Conservation (phyloP, 2,797 vertebrate genomes). For the Orientallactaga sibirica region DNA sequence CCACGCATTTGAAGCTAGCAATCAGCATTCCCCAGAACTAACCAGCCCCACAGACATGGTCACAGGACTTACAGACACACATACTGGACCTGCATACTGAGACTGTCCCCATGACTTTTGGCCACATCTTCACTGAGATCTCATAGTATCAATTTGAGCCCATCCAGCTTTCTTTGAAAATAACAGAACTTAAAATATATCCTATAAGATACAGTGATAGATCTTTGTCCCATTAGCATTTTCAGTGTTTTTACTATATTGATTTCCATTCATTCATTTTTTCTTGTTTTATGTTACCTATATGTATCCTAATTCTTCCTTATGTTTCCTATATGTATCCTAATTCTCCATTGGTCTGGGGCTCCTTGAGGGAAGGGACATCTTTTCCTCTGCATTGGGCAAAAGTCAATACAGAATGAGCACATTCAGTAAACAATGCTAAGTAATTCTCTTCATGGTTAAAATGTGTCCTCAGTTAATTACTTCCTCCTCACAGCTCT, state of each 20-base stretch:
- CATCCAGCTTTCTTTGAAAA: conserved; percentile 49
- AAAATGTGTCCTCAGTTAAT: conserved; percentile 1
- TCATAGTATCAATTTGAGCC: conserved; percentile 14
- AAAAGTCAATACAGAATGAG: conserved; percentile 56
- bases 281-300: conserved; percentile 5
- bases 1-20: conserved; percentile 75
- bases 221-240: conserved; percentile 16
- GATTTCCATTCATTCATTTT: conserved; percentile 49
- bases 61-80: conserved; percentile 71
- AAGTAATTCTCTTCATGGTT: conserved; percentile 48
- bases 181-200: conserved; percentile 50
- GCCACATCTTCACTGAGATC: conserved; percentile 32
- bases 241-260: conserved; percentile 49
- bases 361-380: not conserved
- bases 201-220: not conserved
- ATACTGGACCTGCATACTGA: conserved; percentile 49
- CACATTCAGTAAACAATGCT: conserved; percentile 48
- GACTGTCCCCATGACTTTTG: conserved; percentile 49
- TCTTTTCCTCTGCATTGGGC: conserved; percentile 30
- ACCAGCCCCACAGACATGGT: conserved; percentile 60
- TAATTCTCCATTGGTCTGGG: conserved; percentile 22
- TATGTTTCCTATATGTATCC: not conserved
- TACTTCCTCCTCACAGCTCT: conserved; percentile 57
- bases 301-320: not conserved
- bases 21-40: conserved; percentile 68